Conservation (phyloP, 1,140 invertebrate species). For the Nephila pilipes region DNA sequence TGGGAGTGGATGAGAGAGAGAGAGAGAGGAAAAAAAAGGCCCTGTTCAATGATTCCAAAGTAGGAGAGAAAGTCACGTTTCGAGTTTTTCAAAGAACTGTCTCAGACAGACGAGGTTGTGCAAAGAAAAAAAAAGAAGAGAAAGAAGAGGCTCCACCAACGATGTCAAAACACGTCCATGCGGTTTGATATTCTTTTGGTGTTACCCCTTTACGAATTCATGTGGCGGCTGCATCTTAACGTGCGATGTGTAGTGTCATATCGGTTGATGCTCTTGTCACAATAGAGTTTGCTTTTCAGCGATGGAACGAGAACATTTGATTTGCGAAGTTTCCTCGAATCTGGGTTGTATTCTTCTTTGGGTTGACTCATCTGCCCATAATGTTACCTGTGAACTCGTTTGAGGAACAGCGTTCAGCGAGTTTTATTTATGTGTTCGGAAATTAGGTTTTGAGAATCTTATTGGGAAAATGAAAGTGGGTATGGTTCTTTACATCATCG, state of each 20-base stretch:
- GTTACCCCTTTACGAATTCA: constrained; percentile 12
- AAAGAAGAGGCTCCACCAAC: background rate
- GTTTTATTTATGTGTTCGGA: background rate
- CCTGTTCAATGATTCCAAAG: constrained; percentile 16
- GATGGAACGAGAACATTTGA: background rate
- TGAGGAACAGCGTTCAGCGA: background rate
- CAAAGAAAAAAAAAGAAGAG: background rate
- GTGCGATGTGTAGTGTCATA: constrained; percentile 12
- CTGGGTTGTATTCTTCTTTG: background rate
- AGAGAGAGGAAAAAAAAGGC: background rate
- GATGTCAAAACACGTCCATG: constrained; percentile 47
- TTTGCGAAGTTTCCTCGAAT: background rate
- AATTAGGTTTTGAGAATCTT: background rate
- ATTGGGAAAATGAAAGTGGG: no score
- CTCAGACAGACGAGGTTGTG: constrained; percentile 7
- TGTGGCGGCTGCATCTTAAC: background rate
- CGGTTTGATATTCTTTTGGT: constrained; percentile 13
- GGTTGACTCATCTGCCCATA: background rate
- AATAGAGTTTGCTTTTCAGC: background rate
- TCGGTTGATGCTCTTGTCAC: constrained; percentile 25
- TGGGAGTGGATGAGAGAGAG: background rate
- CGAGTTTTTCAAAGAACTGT: constrained; percentile 6
- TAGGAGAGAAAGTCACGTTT: constrained; percentile 50
- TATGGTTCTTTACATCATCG: no score
- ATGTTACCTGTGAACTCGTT: background rate